Evolutionary conservation across 2,113 vertebrate genomes (phyloP).

Genomic region (Leuciscus idus): DNA sequence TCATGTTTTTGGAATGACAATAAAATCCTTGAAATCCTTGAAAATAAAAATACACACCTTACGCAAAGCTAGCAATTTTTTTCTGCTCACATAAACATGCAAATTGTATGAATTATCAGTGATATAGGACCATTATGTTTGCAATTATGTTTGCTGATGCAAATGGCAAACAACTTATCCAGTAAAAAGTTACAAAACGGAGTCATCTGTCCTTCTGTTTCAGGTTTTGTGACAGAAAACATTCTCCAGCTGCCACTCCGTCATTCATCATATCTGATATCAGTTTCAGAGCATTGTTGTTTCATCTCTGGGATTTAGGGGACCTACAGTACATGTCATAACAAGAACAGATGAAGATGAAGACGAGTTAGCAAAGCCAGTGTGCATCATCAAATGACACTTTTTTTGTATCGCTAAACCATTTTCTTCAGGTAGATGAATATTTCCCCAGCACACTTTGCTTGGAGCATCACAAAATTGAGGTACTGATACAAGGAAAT

Average conservation of each 20-base stretch:
- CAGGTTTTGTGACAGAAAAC: conserved; percentile 70
- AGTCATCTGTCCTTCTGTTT: conserved; percentile 61
- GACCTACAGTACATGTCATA: conserved; percentile 65
- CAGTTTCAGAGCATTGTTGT: conserved; percentile 57
- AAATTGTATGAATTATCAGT: background rate
- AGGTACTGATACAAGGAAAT: conserved; percentile 6
- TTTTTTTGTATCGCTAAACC: background rate
- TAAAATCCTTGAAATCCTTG: too few species aligned
- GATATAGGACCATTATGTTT: background rate
- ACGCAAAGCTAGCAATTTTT: too few species aligned
- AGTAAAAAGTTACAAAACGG: background rate
- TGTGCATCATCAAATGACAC: background rate
- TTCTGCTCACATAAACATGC: background rate
- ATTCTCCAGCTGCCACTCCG: conserved; percentile 53
- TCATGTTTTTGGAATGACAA: too few species aligned
- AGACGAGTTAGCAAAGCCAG: conserved; percentile 60
- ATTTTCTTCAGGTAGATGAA: background rate
- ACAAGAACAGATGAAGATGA: conserved; percentile 37
- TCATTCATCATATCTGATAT: conserved; percentile 65
- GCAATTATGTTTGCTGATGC: background rate
- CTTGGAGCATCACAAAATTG: conserved; percentile 20
- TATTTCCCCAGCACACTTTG: background rate
- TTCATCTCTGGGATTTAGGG: conserved; percentile 57
- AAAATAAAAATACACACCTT: background rate
- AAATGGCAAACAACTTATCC: background rate